These are phyloP conservation scores for Acanthoscelides obtectus DNA, from an alignment of 2,888 invertebrate species.

Conservation along the genomic window DNA sequence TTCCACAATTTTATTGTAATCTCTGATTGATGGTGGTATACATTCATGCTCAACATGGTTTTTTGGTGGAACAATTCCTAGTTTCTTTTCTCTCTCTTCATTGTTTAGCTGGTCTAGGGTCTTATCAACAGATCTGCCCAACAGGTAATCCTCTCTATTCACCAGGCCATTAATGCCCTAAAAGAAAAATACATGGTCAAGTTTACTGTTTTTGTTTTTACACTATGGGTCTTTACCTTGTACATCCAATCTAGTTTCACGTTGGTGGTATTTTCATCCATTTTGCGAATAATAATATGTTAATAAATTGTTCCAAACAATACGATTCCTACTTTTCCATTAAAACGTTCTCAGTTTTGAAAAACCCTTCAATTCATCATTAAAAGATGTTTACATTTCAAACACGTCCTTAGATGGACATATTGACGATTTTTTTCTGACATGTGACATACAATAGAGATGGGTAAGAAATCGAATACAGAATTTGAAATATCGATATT, in stretches of 20 bases:
- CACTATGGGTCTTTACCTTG: slow-evolving; percentile 51
- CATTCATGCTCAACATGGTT: slow-evolving; percentile 71
- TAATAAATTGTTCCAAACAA: not conserved
- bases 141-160: slow-evolving; percentile 82
- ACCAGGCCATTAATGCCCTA: slow-evolving; percentile 58
- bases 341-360: no score
- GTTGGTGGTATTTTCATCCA: slow-evolving; percentile 44
- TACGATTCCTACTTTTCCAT: not conserved
- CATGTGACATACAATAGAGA: no score
- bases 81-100: slow-evolving; percentile 51
- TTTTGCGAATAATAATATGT: slow-evolving; percentile 10
- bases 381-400: no score
- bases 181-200: slow-evolving; percentile 23
- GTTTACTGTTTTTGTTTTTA: not conserved
- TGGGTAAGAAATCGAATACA: no score
- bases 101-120: slow-evolving; percentile 64
- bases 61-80: slow-evolving; percentile 47
- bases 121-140: slow-evolving; percentile 79
- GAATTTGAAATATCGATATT: no score
- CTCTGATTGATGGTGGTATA: slow-evolving; percentile 69
- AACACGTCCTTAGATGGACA: no score
- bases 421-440: no score
- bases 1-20: slow-evolving; percentile 41
- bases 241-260: slow-evolving; percentile 86
- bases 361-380: no score